Evolutionary conservation across 2,888 invertebrate genomes (phyloP).

Genomic region (Yponomeuta cagnagella): DNA sequence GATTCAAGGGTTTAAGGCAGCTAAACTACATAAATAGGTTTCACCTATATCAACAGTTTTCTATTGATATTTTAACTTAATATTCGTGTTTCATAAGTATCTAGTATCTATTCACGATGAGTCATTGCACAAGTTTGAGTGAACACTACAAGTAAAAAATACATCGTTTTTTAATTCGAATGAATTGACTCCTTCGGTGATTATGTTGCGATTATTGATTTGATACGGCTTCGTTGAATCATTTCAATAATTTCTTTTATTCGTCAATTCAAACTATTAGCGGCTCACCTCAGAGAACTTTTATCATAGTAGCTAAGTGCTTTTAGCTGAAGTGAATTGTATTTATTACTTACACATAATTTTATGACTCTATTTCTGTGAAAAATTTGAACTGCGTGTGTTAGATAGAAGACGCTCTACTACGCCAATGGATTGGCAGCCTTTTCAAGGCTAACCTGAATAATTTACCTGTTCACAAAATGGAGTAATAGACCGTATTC

Average conservation of each 20-base stretch:
- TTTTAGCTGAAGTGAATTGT: constrained; percentile 3
- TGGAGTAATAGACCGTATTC: constrained; percentile 3
- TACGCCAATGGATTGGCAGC: background rate
- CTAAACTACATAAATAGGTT: too few relatives aligned
- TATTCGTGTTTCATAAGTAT: background rate
- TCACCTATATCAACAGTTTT: too few relatives aligned
- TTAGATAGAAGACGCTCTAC: background rate
- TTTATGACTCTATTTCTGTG: constrained; percentile 10
- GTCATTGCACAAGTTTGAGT: constrained; percentile 8
- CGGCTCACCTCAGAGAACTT: constrained; percentile 6
- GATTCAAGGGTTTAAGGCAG: too few relatives aligned
- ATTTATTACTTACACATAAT: constrained; percentile 4
- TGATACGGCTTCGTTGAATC: constrained; percentile 56
- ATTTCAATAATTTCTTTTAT: constrained; percentile 34
- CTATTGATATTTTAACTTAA: too few relatives aligned
- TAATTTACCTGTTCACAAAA: background rate
- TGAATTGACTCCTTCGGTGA: constrained; percentile 36
- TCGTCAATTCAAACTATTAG: background rate
- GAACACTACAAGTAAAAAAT: constrained; percentile 4
- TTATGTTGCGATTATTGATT: constrained; percentile 67
- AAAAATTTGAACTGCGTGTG: background rate
- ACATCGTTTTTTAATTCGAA: constrained; percentile 9
- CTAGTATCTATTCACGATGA: background rate
- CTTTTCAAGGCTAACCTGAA: background rate
- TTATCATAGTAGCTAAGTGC: constrained; percentile 1